phyloP scores from a whole-genome alignment of 2,888 invertebrate genomes.

The Metopia argyrocephala region DNA sequence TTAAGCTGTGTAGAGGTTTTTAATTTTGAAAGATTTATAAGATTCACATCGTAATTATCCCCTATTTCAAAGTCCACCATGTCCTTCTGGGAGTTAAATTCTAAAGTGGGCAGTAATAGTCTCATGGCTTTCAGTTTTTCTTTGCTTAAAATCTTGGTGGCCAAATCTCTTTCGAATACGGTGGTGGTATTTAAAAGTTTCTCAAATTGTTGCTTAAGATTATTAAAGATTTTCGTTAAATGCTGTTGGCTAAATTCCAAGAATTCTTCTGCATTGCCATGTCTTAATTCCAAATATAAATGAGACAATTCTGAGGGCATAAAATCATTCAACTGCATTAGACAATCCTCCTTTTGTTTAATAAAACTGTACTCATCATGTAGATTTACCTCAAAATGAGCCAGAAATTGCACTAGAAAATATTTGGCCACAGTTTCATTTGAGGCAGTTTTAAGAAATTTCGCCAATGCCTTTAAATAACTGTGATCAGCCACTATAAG shows the following conservation, averaged over 20 bases:
- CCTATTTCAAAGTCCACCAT: constrained; percentile 7
- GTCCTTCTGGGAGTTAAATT: neutral
- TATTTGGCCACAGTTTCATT: constrained; percentile 69
- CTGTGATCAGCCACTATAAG: constrained; percentile 70
- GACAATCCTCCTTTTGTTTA: constrained; percentile 69
- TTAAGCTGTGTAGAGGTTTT: constrained; percentile 42
- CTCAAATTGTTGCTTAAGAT: constrained; percentile 72
- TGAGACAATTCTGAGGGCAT: constrained; percentile 69
- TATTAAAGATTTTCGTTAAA: constrained; percentile 65
- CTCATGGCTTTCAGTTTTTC: constrained; percentile 72
- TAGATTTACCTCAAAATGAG: constrained; percentile 71
- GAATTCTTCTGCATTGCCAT: constrained; percentile 59
- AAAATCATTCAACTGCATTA: constrained; percentile 69
- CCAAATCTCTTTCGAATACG: constrained; percentile 68
- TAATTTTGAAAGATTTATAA: constrained; percentile 66
- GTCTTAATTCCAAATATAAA: constrained; percentile 68
- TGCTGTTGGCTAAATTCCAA: constrained; percentile 59
- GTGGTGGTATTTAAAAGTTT: constrained; percentile 67
- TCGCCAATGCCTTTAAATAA: constrained; percentile 67
- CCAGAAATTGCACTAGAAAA: constrained; percentile 72
- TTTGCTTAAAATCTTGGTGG: constrained; percentile 66
- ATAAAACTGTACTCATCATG: constrained; percentile 68
- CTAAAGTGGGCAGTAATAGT: constrained; percentile 66
- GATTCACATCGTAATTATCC: constrained; percentile 68
- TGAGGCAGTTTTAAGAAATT: constrained; percentile 61